Conservation (phyloP, 2,797 vertebrate species). For the Delichon dasypus region DNA sequence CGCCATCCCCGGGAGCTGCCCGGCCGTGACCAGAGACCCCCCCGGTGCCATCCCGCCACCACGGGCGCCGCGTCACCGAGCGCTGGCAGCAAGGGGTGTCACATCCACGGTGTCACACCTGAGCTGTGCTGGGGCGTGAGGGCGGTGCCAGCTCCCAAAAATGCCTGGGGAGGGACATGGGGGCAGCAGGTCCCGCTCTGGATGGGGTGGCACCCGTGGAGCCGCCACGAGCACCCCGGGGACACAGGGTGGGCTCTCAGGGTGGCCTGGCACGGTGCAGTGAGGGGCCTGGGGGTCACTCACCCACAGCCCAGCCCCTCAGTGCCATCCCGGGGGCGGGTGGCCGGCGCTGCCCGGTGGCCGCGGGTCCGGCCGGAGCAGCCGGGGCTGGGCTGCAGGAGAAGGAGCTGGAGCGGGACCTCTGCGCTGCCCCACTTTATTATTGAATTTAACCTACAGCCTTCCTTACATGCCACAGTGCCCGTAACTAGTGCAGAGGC, state of each 20-base stretch:
- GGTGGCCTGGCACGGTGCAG: not conserved
- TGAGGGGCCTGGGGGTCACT: accelerated
- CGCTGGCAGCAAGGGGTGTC: not conserved
- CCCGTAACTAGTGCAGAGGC: conserved; percentile 69
- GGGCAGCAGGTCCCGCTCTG: accelerated
- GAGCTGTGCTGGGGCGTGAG: accelerated
- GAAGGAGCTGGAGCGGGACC: not conserved
- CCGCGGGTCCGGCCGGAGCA: accelerated
- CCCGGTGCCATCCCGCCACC: accelerated
- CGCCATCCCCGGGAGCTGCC: not conserved
- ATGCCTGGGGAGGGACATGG: accelerated
- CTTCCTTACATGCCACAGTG: conserved; percentile 78
- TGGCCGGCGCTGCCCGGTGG: accelerated
- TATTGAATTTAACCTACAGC: conserved; percentile 84
- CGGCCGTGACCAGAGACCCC: accelerated
- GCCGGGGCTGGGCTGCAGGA: not conserved
- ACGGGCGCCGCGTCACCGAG: not conserved
- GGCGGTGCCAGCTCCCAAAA: not conserved
- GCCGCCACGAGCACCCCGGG: accelerated
- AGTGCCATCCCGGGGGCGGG: not conserved
- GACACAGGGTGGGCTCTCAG: not conserved
- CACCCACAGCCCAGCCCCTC: not conserved
- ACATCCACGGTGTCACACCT: accelerated
- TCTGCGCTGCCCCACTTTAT: conserved; percentile 63
- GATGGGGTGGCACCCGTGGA: accelerated